These are phyloP conservation scores for Leptosomus discolor DNA, from an alignment of 2,113 vertebrate genomes.

Conservation along the genomic window DNA sequence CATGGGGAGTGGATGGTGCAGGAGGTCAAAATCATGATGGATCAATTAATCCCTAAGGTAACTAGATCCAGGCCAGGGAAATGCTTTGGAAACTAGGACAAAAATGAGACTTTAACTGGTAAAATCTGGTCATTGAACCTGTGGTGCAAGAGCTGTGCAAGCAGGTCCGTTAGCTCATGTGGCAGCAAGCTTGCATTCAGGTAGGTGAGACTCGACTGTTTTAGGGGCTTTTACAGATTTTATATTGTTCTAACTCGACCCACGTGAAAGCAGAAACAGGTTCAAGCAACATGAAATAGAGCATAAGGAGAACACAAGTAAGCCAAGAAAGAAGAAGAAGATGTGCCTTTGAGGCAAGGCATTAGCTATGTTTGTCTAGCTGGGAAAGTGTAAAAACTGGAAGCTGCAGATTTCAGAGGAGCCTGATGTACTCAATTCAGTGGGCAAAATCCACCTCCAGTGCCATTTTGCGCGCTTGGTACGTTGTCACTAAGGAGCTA, in stretches of 20 bases:
- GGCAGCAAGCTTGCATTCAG: background rate
- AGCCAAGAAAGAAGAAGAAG: background rate
- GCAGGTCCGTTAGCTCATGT: background rate
- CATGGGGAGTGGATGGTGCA: constrained; percentile 50
- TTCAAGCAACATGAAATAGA: background rate
- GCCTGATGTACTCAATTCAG: background rate
- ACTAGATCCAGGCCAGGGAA: constrained; percentile 25
- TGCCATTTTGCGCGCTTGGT: background rate
- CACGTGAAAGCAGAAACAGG: background rate
- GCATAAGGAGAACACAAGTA: background rate
- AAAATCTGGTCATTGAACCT: background rate
- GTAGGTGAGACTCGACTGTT: background rate
- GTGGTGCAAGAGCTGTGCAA: background rate
- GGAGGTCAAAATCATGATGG: constrained; percentile 62
- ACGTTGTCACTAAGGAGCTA: background rate
- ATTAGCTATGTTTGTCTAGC: background rate
- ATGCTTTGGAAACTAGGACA: background rate
- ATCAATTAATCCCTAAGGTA: constrained; percentile 68
- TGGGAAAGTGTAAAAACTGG: background rate
- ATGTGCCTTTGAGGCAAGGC: background rate
- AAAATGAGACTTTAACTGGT: background rate
- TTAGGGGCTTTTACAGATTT: background rate
- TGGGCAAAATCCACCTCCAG: background rate
- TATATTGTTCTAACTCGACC: background rate
- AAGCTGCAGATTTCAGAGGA: background rate